Evolutionary conservation across 2,797 vertebrate genomes (phyloP), one percentile per base, ranked within the genome.

Genomic region (Sebastiscus albofasciatus): DNA sequence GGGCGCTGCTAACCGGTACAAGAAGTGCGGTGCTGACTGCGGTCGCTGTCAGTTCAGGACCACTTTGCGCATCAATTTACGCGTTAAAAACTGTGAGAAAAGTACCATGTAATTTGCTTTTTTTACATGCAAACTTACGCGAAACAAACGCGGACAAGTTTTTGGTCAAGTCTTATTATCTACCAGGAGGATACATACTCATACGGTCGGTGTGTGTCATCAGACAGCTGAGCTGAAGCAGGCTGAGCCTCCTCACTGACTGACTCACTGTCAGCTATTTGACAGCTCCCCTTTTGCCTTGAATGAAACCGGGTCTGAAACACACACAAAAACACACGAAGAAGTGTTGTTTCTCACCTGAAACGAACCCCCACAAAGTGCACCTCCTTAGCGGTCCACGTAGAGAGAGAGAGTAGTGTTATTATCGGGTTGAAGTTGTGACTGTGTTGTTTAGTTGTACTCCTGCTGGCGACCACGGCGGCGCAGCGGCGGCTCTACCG

Each of bases 21-120:
- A 26, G 0, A 29, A 56, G 79, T 18, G 54, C 49, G 68, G 39
- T 27, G 74, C 70, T 49, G 71, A 54, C 58, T 33, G 59, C 65
- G 75, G 93, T 94, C 94, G 95, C 94, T 96, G 95, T 95, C 95
- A 94, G 91, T 95, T 96, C 95, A 95, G 93, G 92, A 95, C 94
- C 65, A 75, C 84, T 90, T 88, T 36, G 6, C 36, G 36, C 36
- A 39, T 14, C 36, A 39, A 39, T 39, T 39, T 39, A 39, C 36
- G 36, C 36, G 36, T 39, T 5, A 39, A 14, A 27, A 39, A 87
- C 87, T 88, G 54, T 2, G 39, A 24, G 4, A 71, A 71, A 84
- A 90, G 73, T 77, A 20, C 24, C 14, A 2, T 1, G 29, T 8
- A 52, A 12, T n/a, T 20, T 13, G 26, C n/a, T 5, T 5, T 26